Evolutionary conservation across 2,113 vertebrate genomes (phyloP).

Genomic region (Microcebus jonahi): DNA sequence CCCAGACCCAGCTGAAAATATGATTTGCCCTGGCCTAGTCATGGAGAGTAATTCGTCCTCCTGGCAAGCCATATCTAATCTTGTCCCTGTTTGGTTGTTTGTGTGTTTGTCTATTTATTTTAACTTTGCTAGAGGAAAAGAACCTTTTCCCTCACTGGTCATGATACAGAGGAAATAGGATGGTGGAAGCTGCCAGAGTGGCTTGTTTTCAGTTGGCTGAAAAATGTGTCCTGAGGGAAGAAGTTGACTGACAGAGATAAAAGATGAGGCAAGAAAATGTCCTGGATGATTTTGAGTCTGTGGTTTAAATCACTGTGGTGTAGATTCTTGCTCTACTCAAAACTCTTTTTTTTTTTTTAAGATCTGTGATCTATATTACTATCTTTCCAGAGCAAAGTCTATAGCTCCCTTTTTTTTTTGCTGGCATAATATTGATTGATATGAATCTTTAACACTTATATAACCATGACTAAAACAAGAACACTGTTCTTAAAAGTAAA

Average conservation of each 20-base stretch:
- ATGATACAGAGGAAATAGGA: neutral
- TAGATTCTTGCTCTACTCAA: neutral
- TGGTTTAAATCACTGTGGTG: neutral
- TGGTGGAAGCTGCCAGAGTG: neutral
- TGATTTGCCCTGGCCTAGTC: neutral
- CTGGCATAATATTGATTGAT: neutral
- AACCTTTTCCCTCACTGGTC: neutral
- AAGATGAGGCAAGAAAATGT: neutral
- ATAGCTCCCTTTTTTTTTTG: neutral
- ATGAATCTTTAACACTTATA: neutral
- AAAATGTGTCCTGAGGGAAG: neutral
- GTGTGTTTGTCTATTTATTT: neutral
- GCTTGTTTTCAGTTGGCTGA: neutral
- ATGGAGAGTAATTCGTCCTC: neutral
- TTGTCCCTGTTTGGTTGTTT: neutral
- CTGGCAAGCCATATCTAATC: neutral
- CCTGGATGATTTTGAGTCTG: neutral
- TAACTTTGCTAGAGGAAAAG: neutral
- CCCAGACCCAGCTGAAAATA: neutral
- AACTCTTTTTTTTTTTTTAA: neutral
- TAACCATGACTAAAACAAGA: neutral
- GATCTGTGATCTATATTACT: neutral
- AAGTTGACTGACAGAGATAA: neutral
- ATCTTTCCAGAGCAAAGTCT: neutral
- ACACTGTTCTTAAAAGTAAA: neutral